phyloP scores from a whole-genome alignment of 1,140 invertebrate species.

The Orchesella cincta region DNA sequence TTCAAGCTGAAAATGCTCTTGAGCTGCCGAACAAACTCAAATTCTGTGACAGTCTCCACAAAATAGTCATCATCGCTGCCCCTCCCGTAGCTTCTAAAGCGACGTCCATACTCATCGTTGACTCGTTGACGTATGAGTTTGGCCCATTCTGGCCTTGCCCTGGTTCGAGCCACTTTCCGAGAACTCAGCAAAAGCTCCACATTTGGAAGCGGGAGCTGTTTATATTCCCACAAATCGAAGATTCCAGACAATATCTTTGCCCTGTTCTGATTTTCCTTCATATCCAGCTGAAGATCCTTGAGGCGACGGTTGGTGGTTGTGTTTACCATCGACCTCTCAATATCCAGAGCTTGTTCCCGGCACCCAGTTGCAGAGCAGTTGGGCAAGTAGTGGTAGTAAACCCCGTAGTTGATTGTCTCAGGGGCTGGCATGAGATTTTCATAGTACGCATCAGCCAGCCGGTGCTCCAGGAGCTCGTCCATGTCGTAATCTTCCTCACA shows the following conservation, averaged over 20 bases:
- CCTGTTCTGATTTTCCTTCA: neutral
- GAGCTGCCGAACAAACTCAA: neutral
- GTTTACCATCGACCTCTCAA: too few species aligned
- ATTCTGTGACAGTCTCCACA: too few species aligned
- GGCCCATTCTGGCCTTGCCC: neutral
- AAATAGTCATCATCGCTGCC: too few species aligned
- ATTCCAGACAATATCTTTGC: neutral
- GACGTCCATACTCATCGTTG: too few species aligned
- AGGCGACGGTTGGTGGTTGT: too few species aligned
- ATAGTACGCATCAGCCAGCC: slow-evolving; percentile 28
- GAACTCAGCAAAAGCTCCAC: too few species aligned
- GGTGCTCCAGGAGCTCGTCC: slow-evolving; percentile 34
- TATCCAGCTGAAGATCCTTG: neutral
- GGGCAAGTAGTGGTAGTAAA: too few species aligned
- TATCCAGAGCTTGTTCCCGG: too few species aligned
- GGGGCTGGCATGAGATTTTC: neutral
- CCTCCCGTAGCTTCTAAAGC: too few species aligned
- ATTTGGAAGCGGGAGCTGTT: neutral
- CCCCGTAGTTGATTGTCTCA: too few species aligned
- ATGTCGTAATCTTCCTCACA: slow-evolving; percentile 39
- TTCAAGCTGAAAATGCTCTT: too few species aligned
- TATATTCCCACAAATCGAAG: neutral
- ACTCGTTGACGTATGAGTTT: too few species aligned
- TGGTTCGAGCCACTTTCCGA: neutral
- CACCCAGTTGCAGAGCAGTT: neutral